These are phyloP conservation scores for Camponotus vicinus DNA, from an alignment of 1,140 invertebrate genomes.

Conservation along the genomic window DNA sequence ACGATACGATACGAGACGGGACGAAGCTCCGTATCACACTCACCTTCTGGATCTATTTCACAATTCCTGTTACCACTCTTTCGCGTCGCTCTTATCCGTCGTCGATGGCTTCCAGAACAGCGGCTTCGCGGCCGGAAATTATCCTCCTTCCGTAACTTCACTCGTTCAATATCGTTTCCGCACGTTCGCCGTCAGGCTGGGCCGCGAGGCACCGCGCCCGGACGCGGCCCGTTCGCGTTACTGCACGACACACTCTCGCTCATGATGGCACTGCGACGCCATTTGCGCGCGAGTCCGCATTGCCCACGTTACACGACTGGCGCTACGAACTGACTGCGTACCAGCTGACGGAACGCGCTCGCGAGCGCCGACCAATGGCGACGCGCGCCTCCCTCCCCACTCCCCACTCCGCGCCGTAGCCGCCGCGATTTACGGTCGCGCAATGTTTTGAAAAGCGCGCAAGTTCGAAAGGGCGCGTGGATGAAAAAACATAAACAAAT, in stretches of 20 bases:
- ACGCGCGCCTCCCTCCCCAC: background rate
- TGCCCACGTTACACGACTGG: slow-evolving; percentile 46
- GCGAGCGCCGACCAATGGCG: background rate
- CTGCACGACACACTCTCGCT: slow-evolving; percentile 73
- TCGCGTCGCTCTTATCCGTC: slow-evolving; percentile 34
- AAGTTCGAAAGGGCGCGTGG: background rate
- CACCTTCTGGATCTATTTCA: slow-evolving; percentile 64
- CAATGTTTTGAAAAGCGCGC: slow-evolving; percentile 4
- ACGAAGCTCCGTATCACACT: slow-evolving; percentile 53
- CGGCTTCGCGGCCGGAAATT: background rate
- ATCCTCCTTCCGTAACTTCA: background rate
- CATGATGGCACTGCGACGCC: slow-evolving; percentile 75
- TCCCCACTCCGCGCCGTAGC: too few relatives aligned
- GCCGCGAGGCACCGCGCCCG: slow-evolving; percentile 75
- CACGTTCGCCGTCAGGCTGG: slow-evolving; percentile 73
- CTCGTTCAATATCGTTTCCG: background rate
- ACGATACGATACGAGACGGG: too few relatives aligned
- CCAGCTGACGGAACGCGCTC: slow-evolving; percentile 65
- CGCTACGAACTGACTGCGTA: background rate
- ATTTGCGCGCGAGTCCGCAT: slow-evolving; percentile 70
- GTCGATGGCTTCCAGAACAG: slow-evolving; percentile 36
- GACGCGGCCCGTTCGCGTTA: slow-evolving; percentile 77
- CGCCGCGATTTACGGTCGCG: background rate
- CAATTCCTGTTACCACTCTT: slow-evolving; percentile 64
- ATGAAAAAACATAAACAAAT: background rate